Evolutionary conservation across 2,113 vertebrate genomes (phyloP), one percentile per base, ranked within the genome.

Genomic region (human (Homo sapiens)): DNA sequence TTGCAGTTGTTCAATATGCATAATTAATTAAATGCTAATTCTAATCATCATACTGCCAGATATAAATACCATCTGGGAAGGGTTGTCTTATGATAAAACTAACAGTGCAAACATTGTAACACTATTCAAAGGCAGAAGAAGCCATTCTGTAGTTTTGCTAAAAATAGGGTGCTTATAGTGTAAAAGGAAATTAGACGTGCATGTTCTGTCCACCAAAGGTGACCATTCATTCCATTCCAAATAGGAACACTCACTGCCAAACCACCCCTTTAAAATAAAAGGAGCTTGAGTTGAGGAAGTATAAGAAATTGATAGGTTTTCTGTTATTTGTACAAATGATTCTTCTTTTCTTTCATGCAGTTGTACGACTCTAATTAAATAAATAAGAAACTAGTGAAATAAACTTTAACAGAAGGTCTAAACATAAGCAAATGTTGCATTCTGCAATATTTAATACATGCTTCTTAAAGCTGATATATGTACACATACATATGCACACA

Each of bases 1-100:
- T 59, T 90, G 50, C 83, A 96, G 64, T 35, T 93, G 75, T 92
- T 96, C 88, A 96, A 95, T 92, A 90, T 95, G 92, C 84, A 88
- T 73, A 84, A 94, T 93, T 96, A 96, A 97, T 97, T 93, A 96
- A 93, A 83, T 13, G 43, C 92, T 92, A 88, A 97, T 95, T 90
- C n/a, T 50, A 93, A 48, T 87, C 94, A 90, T 89, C 82, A 52
- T 45, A 45, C 72, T 93, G 91, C 64, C 50, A 90, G 94, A 96
- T 84, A 96, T 89, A 97, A 96, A 96, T 80, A 48, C 55, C 87
- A 55, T 50, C 55, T 9, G 70, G 57, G n/a, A 78, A 92, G 23
- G 23, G 57, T 5, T 96, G 70, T 92, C 83, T 89, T 79, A 52
- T 79, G 85, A 64, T 40, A 80, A 93, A 35, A 68, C 27, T 79